phyloP scores from a whole-genome alignment of 2,113 vertebrate genomes.

The Ophiodon elongatus region DNA sequence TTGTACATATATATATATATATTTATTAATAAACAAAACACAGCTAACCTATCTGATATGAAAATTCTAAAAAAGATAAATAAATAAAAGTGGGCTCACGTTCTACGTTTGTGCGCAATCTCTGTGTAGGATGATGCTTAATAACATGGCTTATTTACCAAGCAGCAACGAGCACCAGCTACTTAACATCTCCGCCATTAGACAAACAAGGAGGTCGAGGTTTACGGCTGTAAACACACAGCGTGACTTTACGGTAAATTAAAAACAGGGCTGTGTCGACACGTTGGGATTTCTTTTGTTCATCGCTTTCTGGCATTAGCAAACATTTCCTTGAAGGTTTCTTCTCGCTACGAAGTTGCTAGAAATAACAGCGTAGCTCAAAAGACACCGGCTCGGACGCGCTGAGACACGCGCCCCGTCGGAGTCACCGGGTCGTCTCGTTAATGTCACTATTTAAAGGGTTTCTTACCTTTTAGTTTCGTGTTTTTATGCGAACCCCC shows the following conservation, averaged over 20 bases:
- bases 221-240: not conserved
- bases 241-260: accelerated
- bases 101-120: conserved; percentile 33
- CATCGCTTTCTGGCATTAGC: conserved; percentile 64
- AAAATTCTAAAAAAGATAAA: not conserved
- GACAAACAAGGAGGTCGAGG: accelerated
- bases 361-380: conserved; percentile 10
- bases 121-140: conserved; percentile 35
- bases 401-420: accelerated
- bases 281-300: conserved; percentile 70
- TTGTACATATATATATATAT: too few species aligned
- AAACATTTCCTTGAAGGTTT: conserved; percentile 76
- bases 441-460: not conserved
- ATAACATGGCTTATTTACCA: not conserved
- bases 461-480: conserved; percentile 61
- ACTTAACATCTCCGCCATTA: not conserved
- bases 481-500: conserved; percentile 62
- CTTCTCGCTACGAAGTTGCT: conserved; percentile 40
- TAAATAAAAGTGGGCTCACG: not conserved
- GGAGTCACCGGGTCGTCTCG: accelerated
- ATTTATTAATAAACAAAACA: too few species aligned
- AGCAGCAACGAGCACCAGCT: not conserved
- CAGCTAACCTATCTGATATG: not conserved
- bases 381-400: conserved; percentile 3
- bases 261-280: conserved; percentile 8